Conservation (phyloP, 2,888 invertebrate species). For the Lochmaea crataegi region DNA sequence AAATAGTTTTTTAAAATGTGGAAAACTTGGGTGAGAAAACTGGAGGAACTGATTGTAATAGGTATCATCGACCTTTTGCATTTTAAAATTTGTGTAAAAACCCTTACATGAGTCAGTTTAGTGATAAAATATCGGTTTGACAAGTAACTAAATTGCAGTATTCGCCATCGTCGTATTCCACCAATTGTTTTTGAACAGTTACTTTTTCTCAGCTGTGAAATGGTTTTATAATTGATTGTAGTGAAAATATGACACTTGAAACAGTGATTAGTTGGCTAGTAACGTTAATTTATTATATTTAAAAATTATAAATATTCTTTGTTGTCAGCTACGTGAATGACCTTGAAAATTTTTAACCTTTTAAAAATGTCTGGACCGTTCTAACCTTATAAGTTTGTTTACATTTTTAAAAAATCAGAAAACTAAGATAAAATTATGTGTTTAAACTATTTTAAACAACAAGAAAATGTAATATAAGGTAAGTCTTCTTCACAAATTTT, state of each 20-base stretch:
- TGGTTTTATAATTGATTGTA: conserved; percentile 16
- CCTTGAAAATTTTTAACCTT: conserved; percentile 56
- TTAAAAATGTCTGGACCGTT: conserved; percentile 42
- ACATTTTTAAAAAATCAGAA: conserved; percentile 42
- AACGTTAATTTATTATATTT: conserved; percentile 54
- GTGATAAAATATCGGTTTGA: conserved; percentile 53
- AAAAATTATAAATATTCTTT: conserved; percentile 56
- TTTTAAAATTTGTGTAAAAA: conserved; percentile 45
- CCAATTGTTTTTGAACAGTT: conserved; percentile 41
- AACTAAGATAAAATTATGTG: neutral
- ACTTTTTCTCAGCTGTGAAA: conserved; percentile 32
- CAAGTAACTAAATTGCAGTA: conserved; percentile 54
- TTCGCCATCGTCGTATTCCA: conserved; percentile 47
- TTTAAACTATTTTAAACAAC: neutral
- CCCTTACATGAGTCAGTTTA: conserved; percentile 54
- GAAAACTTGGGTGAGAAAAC: conserved; percentile 57
- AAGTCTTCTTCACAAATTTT: conserved; percentile 16
- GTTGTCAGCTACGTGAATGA: conserved; percentile 61
- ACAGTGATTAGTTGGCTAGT: conserved; percentile 18
- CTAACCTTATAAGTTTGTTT: conserved; percentile 54
- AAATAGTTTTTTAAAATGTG: conserved; percentile 61
- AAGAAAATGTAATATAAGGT: conserved; percentile 12
- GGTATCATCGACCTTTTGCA: conserved; percentile 32
- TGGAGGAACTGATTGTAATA: conserved; percentile 60
- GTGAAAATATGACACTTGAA: conserved; percentile 22